Evolutionary conservation across 1,140 invertebrate genomes (phyloP).

Genomic region (Leptinotarsa defecta): DNA sequence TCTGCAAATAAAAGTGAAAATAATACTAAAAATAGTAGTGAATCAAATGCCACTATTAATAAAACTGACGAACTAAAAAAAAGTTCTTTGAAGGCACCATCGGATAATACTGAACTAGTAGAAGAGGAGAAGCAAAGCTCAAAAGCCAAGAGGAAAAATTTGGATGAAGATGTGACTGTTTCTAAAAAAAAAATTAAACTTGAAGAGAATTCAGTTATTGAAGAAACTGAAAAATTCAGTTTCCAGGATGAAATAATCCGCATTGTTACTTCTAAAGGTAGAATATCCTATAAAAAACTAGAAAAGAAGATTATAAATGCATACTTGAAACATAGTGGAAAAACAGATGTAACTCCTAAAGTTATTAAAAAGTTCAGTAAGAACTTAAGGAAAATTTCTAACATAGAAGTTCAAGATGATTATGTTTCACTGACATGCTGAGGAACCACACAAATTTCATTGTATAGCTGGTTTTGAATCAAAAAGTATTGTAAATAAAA

Average conservation of each 20-base stretch:
- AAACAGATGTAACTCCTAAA: conserved; percentile 50
- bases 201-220: neutral
- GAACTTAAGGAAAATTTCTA: conserved; percentile 55
- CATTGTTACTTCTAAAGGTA: conserved; percentile 52
- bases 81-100: conserved; percentile 39
- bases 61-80: conserved; percentile 31
- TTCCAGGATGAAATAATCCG: conserved; percentile 56
- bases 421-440: conserved; percentile 20
- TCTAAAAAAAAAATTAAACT: conserved; percentile 6
- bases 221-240: conserved; percentile 47
- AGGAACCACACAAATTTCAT: too few species aligned
- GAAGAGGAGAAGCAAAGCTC: conserved; percentile 30
- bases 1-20: conserved; percentile 29
- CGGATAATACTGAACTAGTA: conserved; percentile 39
- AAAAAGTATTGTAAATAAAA: too few species aligned
- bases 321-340: conserved; percentile 49
- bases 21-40: conserved; percentile 37
- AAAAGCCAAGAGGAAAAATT: conserved; percentile 26
- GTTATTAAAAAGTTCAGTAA: conserved; percentile 55
- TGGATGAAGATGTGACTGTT: neutral
- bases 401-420: conserved; percentile 35
- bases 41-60: conserved; percentile 31
- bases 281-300: conserved; percentile 57
- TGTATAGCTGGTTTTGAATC: too few species aligned
- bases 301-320: conserved; percentile 55